Evolutionary conservation across 2,888 invertebrate species (phyloP), one percentile per base, ranked within the genome.

Genomic region (Mythimna albipuncta): DNA sequence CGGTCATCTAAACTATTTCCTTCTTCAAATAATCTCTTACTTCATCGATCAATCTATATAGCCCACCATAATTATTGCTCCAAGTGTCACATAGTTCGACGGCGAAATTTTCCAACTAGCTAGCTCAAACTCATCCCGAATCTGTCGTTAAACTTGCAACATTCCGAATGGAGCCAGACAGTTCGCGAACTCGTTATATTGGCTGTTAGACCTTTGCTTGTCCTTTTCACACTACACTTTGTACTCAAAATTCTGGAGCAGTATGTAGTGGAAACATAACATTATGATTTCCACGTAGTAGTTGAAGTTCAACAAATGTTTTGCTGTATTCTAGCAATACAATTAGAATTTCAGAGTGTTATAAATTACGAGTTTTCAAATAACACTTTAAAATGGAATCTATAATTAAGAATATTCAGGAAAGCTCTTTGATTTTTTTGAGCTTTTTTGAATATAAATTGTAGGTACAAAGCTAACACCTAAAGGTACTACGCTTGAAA

Each of bases 121-220:
- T 86, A 85, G 83, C 79, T 78, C 71, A 67, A 90, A 87, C 87
- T 90, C 80, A 84, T 89, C 85, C 85, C 84, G 80, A 91, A 91
- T 91, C 89, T 89, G 90, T 90, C 88, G 89, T 85, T 87, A 87
- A 94, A 93, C 91, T 94, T 91, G 77, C 80, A 89, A 89, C 89
- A 91, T 90, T 91, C 87, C 81, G 82, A 88, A 84, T 89, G 79
- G 81, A 76, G 70, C 83, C 87, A 90, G 91, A 89, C 88, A 89
- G 89, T 91, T 91, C 79, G 81, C 81, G 86, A 90, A 90, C 91
- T 91, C 86, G 89, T 91, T 91, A 90, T 86, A 91, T 90, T 89
- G 88, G 89, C 89, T 87, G 86, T 90, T 89, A 88, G 86, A 88
- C 84, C 85, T 85, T 83, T 75, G 69, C 76, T 87, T 83, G 75